Base-by-base conservation (phyloP, 2,113 vertebrate genomes). In the Eidolon helvum region DNA sequence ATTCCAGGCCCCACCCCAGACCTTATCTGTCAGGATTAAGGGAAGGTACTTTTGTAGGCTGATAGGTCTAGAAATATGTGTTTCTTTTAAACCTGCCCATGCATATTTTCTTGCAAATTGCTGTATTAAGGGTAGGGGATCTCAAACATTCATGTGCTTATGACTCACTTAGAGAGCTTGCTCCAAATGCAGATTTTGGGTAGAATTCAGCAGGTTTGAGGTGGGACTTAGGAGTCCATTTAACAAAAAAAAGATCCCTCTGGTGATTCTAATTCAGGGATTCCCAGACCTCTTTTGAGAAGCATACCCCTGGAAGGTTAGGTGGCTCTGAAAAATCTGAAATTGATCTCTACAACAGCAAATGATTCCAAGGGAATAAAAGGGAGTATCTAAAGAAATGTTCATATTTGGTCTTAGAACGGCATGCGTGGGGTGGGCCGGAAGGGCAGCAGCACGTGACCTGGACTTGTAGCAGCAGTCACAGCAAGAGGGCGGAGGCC, bases 351-450 rank as follows among this genome's bases (percentile, higher is more conserved):
- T 3, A 2, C 1, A 1, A 26, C 24, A 33, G 72, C 40, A 19
- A 1, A 16, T 66, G 74, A 28, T 10, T 21, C 30, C 24, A 6
- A 16, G 22, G 48, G 65, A 61, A n/a, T 24, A 22, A 53, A 89
- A 48, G 65, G 15, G 16, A 59, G 22, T 4, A 12, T 19, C 22
- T 28, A 68, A 59, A 1, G 28, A 63, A 43, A n/a, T 6, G 0
- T 48, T 21, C 9, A 6, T 10, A 21, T 53, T 57, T 24, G 22
- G 38, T 28, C 26, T 87, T 45, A 66, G 91, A 35, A 50, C 28
- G 57, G 19, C 0, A 4, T 22, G 35, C 24, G 1, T 14, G 45
- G 1, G 7, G 59, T 1, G 0, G 61, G 18, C 12, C 9, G 0
- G 57, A 40, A 59, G 75, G 61, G 75, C 33, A 22, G 75, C 33